Percentiles rank a stretch among this genome's conserved stretches.
These are phyloP conservation scores for Astyanax mexicanus DNA, from an alignment of 2,797 vertebrate species.

Conservation along the genomic window DNA sequence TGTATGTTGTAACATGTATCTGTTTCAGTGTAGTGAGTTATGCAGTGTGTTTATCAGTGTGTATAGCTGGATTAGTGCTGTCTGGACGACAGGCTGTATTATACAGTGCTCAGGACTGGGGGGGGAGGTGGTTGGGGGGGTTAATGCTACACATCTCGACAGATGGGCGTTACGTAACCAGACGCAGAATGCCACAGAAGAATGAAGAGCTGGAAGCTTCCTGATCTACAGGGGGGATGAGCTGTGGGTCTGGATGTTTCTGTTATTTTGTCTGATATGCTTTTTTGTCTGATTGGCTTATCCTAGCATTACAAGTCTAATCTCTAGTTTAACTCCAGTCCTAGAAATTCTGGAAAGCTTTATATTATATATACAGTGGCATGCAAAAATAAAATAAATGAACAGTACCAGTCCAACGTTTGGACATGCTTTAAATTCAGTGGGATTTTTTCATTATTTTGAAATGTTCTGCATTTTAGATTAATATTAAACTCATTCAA, in stretches of 20 bases:
- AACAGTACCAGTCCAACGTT: too few species aligned
- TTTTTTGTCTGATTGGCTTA: slow-evolving; percentile 6
- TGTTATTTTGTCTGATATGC: background rate
- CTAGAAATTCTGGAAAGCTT: slow-evolving; percentile 4
- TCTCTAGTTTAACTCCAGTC: background rate
- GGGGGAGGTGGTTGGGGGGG: background rate
- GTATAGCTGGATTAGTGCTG: slow-evolving; percentile 25
- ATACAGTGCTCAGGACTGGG: background rate
- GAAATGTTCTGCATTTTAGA: too few species aligned
- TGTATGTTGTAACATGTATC: slow-evolving; percentile 31
- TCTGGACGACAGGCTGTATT: background rate
- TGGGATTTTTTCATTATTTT: too few species aligned
- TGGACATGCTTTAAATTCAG: too few species aligned
- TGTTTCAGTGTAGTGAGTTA: background rate
- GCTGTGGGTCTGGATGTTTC: slow-evolving; percentile 21
- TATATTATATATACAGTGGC: too few species aligned
- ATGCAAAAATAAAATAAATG: too few species aligned
- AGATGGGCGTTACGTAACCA: slow-evolving; percentile 53
- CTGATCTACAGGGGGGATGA: background rate
- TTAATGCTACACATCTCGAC: slow-evolving; percentile 13
- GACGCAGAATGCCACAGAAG: background rate
- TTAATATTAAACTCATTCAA: too few species aligned
- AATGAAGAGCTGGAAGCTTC: slow-evolving; percentile 39
- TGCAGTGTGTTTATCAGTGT: background rate
- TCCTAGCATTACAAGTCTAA: background rate